Evolutionary conservation across 2,113 vertebrate genomes (phyloP).

Genomic region (Saccopteryx bilineata): DNA sequence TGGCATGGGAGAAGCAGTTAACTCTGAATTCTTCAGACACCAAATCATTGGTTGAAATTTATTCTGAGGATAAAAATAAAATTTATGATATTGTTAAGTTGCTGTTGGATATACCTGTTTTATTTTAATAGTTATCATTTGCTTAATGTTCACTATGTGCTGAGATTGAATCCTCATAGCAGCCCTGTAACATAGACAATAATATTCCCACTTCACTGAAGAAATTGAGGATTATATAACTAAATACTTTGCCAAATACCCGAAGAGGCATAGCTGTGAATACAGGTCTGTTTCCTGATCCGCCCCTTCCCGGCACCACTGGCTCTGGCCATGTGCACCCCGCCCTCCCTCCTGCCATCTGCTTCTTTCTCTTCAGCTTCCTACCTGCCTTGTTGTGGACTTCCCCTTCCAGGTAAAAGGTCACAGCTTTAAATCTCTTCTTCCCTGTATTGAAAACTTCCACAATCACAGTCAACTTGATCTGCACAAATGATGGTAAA

Average conservation of each 20-base stretch:
- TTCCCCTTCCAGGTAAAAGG: background rate
- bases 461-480: constrained; percentile 19
- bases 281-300: background rate
- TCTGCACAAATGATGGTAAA: constrained; percentile 27
- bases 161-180: background rate
- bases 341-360: background rate
- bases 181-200: background rate
- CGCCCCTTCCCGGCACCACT: background rate
- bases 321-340: background rate
- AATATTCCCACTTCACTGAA: background rate
- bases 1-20: constrained; percentile 2
- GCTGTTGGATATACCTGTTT: background rate
- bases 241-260: background rate
- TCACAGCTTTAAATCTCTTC: background rate
- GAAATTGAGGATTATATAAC: background rate
- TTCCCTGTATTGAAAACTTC: background rate
- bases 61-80: constrained; percentile 50
- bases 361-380: background rate
- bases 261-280: background rate
- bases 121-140: constrained; percentile 3
- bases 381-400: background rate
- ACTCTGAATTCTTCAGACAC: constrained; percentile 36
- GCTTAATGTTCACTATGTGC: background rate
- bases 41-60: constrained; percentile 48
- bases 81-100: background rate